Conservation (phyloP, 2,113 vertebrate genomes). For the Chionomys nivalis region DNA sequence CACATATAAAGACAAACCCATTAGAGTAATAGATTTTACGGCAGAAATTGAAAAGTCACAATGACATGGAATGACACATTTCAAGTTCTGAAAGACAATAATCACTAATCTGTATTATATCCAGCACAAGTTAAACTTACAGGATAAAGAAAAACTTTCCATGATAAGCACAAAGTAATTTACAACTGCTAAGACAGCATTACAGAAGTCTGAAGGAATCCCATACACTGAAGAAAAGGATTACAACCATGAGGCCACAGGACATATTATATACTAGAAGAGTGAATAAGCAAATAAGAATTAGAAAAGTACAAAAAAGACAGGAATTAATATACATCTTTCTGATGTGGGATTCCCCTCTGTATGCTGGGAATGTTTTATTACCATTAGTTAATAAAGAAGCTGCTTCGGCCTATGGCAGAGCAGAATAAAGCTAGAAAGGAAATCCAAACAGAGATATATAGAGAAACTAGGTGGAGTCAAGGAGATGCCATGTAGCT, state of each 20-base stretch:
- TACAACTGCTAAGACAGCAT: background rate
- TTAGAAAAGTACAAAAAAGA: background rate
- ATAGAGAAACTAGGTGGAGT: too few relatives aligned
- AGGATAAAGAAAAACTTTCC: background rate
- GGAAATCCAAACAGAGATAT: too few relatives aligned
- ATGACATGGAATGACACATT: background rate
- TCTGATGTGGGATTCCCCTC: background rate
- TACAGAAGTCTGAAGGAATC: background rate
- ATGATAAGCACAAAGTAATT: background rate
- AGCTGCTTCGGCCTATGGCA: too few relatives aligned
- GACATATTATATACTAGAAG: background rate
- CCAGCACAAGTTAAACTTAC: background rate
- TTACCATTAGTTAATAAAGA: too few relatives aligned
- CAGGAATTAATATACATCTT: background rate
- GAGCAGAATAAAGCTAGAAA: too few relatives aligned
- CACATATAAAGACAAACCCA: background rate
- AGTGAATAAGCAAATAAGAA: background rate
- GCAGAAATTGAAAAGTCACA: background rate
- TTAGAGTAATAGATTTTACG: background rate
- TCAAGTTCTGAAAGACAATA: background rate
- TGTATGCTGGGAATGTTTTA: too few relatives aligned
- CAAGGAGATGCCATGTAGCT: too few relatives aligned
- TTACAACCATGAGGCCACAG: background rate
- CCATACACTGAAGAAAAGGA: background rate
- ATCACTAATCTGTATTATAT: background rate